A percentile compares a stretch with the other conserved stretches of the same genome.
Conservation (phyloP, 2,113 vertebrate genomes). For the Noctilio leporinus region DNA sequence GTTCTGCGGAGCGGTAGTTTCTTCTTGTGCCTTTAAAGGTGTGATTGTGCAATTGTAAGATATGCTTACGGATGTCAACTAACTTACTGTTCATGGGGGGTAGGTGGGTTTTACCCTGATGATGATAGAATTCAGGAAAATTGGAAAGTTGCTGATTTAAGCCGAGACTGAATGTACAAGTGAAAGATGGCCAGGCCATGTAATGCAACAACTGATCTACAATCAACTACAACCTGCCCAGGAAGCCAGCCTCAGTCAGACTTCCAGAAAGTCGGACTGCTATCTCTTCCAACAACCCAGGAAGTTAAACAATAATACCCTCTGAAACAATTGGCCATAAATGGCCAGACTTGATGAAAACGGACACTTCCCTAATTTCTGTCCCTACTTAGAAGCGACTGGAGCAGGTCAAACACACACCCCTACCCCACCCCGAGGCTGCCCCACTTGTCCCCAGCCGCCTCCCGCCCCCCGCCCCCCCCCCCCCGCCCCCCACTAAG, state of each 20-base stretch:
- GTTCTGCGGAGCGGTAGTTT: neutral
- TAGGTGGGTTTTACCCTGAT: neutral
- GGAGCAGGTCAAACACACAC: fast-evolving
- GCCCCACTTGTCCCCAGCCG: neutral
- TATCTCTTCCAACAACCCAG: neutral
- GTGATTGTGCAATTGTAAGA: neutral
- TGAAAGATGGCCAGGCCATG: neutral
- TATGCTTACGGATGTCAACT: neutral
- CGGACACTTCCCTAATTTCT: neutral
- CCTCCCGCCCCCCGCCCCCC: neutral
- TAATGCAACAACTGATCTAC: neutral
- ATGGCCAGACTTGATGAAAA: neutral
- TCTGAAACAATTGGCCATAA: neutral
- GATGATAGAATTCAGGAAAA: neutral
- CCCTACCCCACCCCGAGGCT: fast-evolving
- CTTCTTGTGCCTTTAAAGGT: neutral
- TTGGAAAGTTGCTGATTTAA: neutral
- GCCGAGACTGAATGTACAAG: neutral
- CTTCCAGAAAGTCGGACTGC: neutral
- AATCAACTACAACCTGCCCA: too few species aligned
- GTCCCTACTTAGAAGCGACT: neutral
- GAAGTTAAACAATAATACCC: too few species aligned
- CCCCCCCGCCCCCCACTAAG: too few species aligned
- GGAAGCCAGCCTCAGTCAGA: neutral
- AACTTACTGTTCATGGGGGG: neutral